These are phyloP conservation scores for Chrosomus eos DNA, from an alignment of 2,797 vertebrate species.

Conservation along the genomic window DNA sequence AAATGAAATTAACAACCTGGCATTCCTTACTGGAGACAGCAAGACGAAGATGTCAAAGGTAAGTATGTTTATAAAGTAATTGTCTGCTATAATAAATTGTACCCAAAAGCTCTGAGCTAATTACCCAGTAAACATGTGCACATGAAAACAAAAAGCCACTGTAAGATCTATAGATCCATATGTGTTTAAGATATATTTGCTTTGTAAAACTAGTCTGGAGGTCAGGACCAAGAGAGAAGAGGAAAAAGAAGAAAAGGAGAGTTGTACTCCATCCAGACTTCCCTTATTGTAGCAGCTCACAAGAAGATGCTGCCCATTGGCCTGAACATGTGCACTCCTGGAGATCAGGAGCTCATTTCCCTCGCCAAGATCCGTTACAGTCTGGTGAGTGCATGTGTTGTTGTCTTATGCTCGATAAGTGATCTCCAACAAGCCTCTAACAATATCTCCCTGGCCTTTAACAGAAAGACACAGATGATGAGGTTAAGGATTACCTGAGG, in stretches of 20 bases:
- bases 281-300: constrained; percentile 92
- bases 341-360: constrained; percentile 96
- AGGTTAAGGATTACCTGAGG: constrained; percentile 91
- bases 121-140: not conserved
- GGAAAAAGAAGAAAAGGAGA: constrained; percentile 92
- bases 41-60: constrained; percentile 98
- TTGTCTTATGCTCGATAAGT: not conserved
- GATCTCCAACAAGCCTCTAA: not conserved
- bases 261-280: constrained; percentile 95
- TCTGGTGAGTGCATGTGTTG: constrained; percentile 78
- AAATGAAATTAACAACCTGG: constrained; percentile 99
- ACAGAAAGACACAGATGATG: constrained; percentile 97
- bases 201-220: constrained; percentile 82
- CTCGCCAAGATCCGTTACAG: constrained; percentile 92
- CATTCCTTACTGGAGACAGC: constrained; percentile 94
- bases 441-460: constrained; percentile 37
- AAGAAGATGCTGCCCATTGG: constrained; percentile 99
- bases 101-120: constrained; percentile 3
- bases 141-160: no score
- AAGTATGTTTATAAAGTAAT: constrained; percentile 63
- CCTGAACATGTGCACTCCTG: constrained; percentile 97
- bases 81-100: not conserved
- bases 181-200: not conserved
- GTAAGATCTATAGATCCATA: not conserved
- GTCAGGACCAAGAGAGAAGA: constrained; percentile 95